phyloP scores from a whole-genome alignment of 2,888 invertebrate species.

The Vannuccia rotundouncinata region DNA sequence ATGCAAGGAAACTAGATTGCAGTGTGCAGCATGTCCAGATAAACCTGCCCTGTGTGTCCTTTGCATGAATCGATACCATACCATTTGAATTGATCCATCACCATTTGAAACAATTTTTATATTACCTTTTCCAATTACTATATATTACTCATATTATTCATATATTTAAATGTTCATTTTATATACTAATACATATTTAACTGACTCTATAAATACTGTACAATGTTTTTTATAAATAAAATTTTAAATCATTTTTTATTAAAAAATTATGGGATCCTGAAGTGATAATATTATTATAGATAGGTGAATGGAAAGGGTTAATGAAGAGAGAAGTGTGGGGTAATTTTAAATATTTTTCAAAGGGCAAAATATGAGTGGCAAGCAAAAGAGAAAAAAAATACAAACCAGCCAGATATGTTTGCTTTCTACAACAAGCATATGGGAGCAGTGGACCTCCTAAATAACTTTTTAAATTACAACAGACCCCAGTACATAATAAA shows the following conservation, averaged over 20 bases:
- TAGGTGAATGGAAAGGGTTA: neutral
- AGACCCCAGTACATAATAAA: neutral
- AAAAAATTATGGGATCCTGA: neutral
- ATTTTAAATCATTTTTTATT: neutral
- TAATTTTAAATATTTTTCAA: neutral
- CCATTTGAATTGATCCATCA: neutral
- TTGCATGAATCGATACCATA: neutral
- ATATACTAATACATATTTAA: neutral
- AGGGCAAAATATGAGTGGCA: neutral
- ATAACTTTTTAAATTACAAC: neutral
- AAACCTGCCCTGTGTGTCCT: neutral
- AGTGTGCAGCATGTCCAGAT: neutral
- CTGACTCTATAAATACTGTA: neutral
- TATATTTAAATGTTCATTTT: neutral
- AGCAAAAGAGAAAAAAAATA: neutral
- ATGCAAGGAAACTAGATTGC: neutral
- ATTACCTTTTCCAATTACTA: neutral
- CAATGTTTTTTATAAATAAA: neutral
- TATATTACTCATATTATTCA: neutral
- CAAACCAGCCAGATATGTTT: neutral
- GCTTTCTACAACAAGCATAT: slow-evolving; percentile 11
- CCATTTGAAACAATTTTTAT: neutral
- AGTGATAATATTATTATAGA: neutral
- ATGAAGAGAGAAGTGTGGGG: neutral
- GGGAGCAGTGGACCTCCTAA: neutral